These are phyloP conservation scores for Cheiracanthium punctorium DNA, from an alignment of 2,888 invertebrate species.

Conservation along the genomic window DNA sequence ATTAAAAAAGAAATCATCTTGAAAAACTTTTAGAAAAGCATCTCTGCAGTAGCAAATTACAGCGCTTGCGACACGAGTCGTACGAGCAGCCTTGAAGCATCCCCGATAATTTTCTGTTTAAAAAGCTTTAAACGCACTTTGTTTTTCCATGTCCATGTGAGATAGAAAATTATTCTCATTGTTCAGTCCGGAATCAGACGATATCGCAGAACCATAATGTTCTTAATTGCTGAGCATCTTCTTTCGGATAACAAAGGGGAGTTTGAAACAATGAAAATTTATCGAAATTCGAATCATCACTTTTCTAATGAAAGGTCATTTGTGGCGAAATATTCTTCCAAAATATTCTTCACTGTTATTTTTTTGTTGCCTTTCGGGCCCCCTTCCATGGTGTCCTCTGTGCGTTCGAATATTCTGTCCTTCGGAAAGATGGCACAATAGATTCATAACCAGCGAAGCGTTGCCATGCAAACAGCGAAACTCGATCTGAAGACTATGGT, in stretches of 20 bases:
- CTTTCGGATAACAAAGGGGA: constrained; percentile 25
- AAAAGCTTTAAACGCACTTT: constrained; percentile 31
- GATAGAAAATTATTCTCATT: constrained; percentile 44
- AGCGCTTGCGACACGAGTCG: constrained; percentile 19
- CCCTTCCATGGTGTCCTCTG: constrained; percentile 34
- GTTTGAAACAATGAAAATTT: constrained; percentile 58
- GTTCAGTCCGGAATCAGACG: constrained; percentile 29
- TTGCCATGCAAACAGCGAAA: constrained; percentile 18
- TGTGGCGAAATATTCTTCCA: constrained; percentile 45
- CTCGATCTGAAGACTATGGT: too few species aligned
- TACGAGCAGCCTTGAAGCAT: constrained; percentile 34
- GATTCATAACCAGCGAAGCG: constrained; percentile 34
- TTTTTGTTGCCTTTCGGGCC: too few species aligned
- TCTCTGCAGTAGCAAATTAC: background rate
- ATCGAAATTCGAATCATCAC: constrained; percentile 47
- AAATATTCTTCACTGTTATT: constrained; percentile 37
- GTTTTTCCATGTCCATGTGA: constrained; percentile 2
- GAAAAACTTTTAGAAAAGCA: background rate
- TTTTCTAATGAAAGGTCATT: constrained; percentile 31
- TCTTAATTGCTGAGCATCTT: constrained; percentile 58
- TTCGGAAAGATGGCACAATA: constrained; percentile 45
- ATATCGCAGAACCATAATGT: constrained; percentile 44
- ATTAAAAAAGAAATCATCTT: background rate
- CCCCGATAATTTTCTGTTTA: constrained; percentile 18
- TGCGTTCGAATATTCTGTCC: constrained; percentile 28